Evolutionary conservation across 2,888 invertebrate genomes (phyloP), one percentile per base, ranked within the genome.

Genomic region (Iselma pallidipennis): DNA sequence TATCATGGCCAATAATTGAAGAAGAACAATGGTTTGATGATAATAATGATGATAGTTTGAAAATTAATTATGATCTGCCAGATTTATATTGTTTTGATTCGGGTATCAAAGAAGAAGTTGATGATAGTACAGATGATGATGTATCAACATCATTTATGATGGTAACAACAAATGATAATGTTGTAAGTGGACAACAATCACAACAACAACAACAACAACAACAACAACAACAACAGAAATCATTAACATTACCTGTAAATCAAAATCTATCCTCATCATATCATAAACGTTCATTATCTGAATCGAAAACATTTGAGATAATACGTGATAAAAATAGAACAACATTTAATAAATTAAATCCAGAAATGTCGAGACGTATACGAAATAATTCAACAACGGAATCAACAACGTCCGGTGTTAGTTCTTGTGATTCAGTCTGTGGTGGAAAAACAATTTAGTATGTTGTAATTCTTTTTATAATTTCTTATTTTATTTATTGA

Each of bases 391-490:
- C 85, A 1, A 83, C 86, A 73, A 88, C 89, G n/a, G 92, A 92
- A 76, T 92, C 92, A 1, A 91, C 90, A 60, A 92, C 91, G 0
- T 92, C 92, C 65, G 93, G 92, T 45, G 89, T 93, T 21, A 91
- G 92, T 80, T 93, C 92, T 59, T 90, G 89, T 72, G 93, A 93
- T 79, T 92, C 91, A 1, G 88, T 87, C 53, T 83, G 86, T 25
- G 88, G 86, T 63, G 86, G 86, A 76, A 70, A 68, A 51, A 61
- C 66, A n/a, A 65, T 87, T 71, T 86, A 85, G 84, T 87, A 79
- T 82, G 75, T 71, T 53, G 53, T 64, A 56, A 57, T 57, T 58
- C 2, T 29, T 29, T 33, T n/a, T n/a, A 16, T 29, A 25, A 16
- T 29, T 31, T n/a, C 2, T 14, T 14, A 28, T 31, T 52, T 2